Evolutionary conservation across 1,140 invertebrate species (phyloP), one percentile per base, ranked within the genome.

Genomic region (Charaxes varanes): DNA sequence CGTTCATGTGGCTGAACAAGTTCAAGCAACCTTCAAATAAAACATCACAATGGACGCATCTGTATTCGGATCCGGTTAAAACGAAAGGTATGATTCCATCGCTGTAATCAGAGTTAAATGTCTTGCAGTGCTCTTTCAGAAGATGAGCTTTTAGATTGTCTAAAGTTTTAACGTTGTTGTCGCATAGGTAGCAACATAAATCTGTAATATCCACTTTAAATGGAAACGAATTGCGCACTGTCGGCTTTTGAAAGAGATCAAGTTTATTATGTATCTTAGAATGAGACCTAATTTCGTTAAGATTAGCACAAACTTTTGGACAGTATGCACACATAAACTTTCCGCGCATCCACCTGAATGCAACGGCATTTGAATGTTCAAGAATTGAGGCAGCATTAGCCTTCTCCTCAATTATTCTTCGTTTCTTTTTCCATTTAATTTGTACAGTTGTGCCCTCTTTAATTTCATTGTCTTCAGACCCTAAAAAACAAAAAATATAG

Each of bases 321-420:
- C 72, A 77, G 34, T 74, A 74, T 2, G 67, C 63, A 15, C 72
- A 77, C 53, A 66, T 57, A 18, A 74, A 64, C 47, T 65, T 65
- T 2, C 67, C 65, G 5, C 65, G 53, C 19, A 55, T 41, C 53
- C 56, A 72, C 33, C 67, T 55, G 55, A 78, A 78, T 0, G 53
- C 42, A 1, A 70, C 60, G 0, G 67, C 68, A 24, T 72, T 78
- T 5, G 66, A 74, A 54, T 57, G 32, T 47, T 72, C 43, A 40
- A 78, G 32, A 43, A 77, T 65, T 4, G 59, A 27, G 26, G 62
- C 65, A 5, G 67, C 67, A 23, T 68, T 71, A 12, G 56, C 61
- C 40, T 65, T 70, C 10, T 70, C 58, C 8, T 54, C 67, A 2
- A 30, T 32, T 18, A 59, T 12, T 12, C 24, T 45, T 6, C 49